phyloP scores from a whole-genome alignment of 2,797 vertebrate genomes.

The Vipera ursinii region DNA sequence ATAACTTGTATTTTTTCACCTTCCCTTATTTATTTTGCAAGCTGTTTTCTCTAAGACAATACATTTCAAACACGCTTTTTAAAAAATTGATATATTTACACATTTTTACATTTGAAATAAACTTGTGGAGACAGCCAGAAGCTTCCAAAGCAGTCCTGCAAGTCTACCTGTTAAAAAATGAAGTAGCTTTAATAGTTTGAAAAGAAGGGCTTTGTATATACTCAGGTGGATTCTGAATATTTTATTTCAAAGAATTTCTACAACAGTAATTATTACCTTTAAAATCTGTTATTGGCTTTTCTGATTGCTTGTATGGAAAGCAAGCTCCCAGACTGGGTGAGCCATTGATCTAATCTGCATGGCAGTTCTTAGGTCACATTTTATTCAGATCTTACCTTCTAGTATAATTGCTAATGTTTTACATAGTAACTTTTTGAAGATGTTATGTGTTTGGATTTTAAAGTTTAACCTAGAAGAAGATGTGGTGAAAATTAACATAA shows the following conservation, averaged over 20 bases:
- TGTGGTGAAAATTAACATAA: conserved; percentile 82
- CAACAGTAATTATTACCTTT: neutral
- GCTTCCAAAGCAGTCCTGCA: neutral
- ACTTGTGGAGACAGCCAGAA: neutral
- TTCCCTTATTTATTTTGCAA: neutral
- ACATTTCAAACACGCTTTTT: neutral
- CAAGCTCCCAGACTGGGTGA: neutral
- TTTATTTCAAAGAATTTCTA: neutral
- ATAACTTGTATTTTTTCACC: neutral
- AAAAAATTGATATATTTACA: neutral
- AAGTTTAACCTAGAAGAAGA: conserved; percentile 83
- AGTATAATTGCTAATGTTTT: conserved; percentile 39
- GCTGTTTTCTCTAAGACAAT: neutral
- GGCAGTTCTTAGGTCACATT: neutral
- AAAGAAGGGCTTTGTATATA: neutral
- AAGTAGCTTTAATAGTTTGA: neutral
- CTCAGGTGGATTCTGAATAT: neutral
- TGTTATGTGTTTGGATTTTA: conserved; percentile 64
- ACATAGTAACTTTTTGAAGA: conserved; percentile 38
- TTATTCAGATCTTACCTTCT: neutral
- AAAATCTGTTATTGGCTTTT: neutral
- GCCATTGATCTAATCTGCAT: neutral
- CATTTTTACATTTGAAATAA: neutral
- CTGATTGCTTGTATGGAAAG: neutral
- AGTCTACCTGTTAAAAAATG: neutral